These are phyloP conservation scores for Onychomys torridus DNA, from an alignment of 2,797 vertebrate genomes.

Conservation along the genomic window DNA sequence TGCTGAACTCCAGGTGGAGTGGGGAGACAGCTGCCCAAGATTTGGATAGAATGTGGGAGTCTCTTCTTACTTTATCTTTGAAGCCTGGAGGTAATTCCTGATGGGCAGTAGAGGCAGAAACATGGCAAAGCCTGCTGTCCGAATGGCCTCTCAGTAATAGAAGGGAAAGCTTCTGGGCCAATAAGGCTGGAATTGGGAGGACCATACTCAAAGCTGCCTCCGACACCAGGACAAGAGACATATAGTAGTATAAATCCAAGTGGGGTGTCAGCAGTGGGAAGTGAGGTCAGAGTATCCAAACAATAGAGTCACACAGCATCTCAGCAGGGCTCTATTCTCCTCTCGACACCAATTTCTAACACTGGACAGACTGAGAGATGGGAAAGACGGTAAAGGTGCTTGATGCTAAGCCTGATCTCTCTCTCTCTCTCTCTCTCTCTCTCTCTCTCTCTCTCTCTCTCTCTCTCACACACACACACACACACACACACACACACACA, in stretches of 20 bases:
- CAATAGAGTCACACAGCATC: neutral
- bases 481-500: neutral
- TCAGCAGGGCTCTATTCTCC: neutral
- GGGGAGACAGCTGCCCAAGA: neutral
- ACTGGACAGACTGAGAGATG: neutral
- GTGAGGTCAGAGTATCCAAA: neutral
- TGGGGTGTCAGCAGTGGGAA: neutral
- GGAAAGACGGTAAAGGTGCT: neutral
- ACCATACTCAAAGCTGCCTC: neutral
- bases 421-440: no score
- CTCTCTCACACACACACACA: neutral
- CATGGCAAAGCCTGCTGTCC: neutral
- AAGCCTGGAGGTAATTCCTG: neutral
- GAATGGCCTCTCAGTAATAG: neutral
- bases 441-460: no score
- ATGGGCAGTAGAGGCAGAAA: neutral
- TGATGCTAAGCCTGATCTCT: neutral
- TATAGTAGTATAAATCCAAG: neutral
- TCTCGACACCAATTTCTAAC: neutral
- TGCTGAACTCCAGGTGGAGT: neutral
- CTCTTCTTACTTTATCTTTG: neutral
- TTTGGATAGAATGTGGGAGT: neutral
- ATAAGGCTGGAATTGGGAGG: neutral
- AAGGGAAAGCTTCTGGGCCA: neutral
- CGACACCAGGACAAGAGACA: neutral